Evolutionary conservation across 2,113 vertebrate genomes (phyloP).

Genomic region (Parus major): DNA sequence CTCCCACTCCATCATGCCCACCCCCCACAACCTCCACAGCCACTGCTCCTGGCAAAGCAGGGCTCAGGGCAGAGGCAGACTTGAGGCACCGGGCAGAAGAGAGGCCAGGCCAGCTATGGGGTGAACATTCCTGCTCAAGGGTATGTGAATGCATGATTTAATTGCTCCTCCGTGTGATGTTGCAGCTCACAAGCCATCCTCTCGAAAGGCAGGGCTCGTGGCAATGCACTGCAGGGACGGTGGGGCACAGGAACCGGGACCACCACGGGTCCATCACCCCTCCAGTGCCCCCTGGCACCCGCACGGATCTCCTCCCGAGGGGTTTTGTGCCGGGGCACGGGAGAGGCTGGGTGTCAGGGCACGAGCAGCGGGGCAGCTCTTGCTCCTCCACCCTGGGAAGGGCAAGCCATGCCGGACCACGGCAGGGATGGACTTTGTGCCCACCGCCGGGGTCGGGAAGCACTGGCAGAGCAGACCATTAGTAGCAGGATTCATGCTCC

Average conservation of each 20-base stretch:
- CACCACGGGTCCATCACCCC: accelerated
- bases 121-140: neutral
- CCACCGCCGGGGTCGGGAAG: neutral
- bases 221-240: accelerated
- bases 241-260: neutral
- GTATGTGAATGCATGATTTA: neutral
- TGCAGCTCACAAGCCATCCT: neutral
- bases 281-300: neutral
- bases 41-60: neutral
- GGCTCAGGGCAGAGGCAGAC: neutral
- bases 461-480: neutral
- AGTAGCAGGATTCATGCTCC: conserved; percentile 5
- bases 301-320: accelerated
- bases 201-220: neutral
- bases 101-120: accelerated
- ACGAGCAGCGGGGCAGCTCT: accelerated
- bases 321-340: neutral
- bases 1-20: neutral
- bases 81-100: neutral
- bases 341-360: neutral
- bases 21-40: neutral
- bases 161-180: neutral
- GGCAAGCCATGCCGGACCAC: accelerated
- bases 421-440: neutral
- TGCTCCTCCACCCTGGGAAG: neutral